phyloP scores from a whole-genome alignment of 2,888 invertebrate species.

The Yponomeuta evonymella region DNA sequence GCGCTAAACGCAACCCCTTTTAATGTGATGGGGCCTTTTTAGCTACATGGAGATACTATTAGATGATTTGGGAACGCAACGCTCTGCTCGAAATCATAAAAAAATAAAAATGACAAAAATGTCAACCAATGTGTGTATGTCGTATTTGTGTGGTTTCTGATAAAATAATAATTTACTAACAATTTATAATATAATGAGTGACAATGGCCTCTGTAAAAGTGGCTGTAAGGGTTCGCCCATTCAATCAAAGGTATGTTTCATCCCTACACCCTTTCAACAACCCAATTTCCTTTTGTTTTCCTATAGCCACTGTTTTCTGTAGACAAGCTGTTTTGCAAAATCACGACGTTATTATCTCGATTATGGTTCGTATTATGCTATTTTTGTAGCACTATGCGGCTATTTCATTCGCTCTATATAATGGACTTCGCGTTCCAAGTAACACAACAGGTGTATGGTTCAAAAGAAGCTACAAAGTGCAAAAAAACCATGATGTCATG shows the following conservation, averaged over 20 bases:
- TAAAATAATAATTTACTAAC: constrained; percentile 31
- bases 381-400: constrained; percentile 22
- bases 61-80: background rate
- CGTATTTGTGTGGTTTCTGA: constrained; percentile 49
- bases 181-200: constrained; percentile 69
- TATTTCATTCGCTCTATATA: background rate
- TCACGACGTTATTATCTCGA: constrained; percentile 33
- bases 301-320: constrained; percentile 10
- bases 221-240: constrained; percentile 92
- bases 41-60: background rate
- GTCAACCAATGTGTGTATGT: constrained; percentile 49
- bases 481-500: constrained; percentile 70
- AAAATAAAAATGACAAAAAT: constrained; percentile 27
- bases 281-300: constrained; percentile 12
- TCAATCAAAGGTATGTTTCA: constrained; percentile 85
- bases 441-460: constrained; percentile 13
- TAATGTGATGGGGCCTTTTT: too few species aligned
- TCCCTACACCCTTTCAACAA: constrained; percentile 26
- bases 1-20: too few species aligned
- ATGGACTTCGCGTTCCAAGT: background rate
- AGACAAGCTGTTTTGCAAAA: constrained; percentile 25
- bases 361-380: constrained; percentile 29
- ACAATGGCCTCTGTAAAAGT: constrained; percentile 94
- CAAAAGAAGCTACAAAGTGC: constrained; percentile 53
- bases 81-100: background rate